These are phyloP conservation scores for Hirtodrosophila trivittata DNA, from an alignment of 2,888 invertebrate genomes.

Conservation along the genomic window DNA sequence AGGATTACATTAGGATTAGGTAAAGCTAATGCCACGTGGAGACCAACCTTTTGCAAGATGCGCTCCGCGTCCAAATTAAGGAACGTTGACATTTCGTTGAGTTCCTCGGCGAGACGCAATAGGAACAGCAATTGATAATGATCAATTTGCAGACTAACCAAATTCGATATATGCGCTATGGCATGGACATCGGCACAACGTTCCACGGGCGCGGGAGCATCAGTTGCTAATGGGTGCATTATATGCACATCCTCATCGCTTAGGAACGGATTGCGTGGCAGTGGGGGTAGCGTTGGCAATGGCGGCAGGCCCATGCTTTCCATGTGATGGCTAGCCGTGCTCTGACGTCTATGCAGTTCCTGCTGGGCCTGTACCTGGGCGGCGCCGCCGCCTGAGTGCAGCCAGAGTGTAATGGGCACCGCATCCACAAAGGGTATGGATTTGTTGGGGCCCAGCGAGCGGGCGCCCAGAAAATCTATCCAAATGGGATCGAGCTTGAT, in stretches of 20 bases:
- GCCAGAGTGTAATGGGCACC: conserved; percentile 94
- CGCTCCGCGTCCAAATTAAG: conserved; percentile 90
- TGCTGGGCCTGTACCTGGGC: conserved; percentile 76
- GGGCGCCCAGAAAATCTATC: conserved; percentile 95
- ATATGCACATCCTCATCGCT: conserved; percentile 77
- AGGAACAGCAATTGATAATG: conserved; percentile 97
- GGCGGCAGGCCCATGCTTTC: conserved; percentile 66
- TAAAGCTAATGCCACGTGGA: no score
- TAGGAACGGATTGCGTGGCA: conserved; percentile 81
- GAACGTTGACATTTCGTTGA: conserved; percentile 92
- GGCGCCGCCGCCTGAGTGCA: conserved; percentile 83
- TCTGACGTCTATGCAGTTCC: conserved; percentile 50
- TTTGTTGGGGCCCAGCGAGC: conserved; percentile 89
- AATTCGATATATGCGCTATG: conserved; percentile 91
- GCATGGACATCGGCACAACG: conserved; percentile 89
- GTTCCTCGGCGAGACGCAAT: conserved; percentile 91
- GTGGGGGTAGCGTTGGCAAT: conserved; percentile 54
- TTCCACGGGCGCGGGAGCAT: conserved; percentile 84
- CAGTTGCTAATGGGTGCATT: conserved; percentile 36
- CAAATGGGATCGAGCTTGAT: conserved; percentile 94
- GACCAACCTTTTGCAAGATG: conserved; percentile 86
- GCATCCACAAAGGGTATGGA: conserved; percentile 93
- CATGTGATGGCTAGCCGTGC: conserved; percentile 61
- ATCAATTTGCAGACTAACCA: conserved; percentile 95
- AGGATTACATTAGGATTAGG: no score